A percentile compares a stretch with the other conserved stretches of the same genome.
These are phyloP conservation scores for Trachelus iudaicus DNA, from an alignment of 2,888 invertebrate genomes.

Conservation along the genomic window DNA sequence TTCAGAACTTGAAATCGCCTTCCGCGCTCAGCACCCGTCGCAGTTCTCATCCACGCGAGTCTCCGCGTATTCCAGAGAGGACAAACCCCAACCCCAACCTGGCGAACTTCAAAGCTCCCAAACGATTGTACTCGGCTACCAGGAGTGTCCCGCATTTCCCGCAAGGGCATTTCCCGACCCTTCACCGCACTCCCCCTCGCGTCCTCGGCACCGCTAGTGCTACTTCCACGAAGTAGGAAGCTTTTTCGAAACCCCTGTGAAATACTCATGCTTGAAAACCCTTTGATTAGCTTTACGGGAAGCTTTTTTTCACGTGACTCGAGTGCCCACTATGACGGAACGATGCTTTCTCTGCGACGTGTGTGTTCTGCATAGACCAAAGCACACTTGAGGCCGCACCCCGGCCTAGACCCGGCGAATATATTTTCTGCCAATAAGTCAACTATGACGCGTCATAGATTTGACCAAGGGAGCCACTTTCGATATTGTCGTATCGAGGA, in stretches of 20 bases:
- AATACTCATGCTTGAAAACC: slow-evolving; percentile 24
- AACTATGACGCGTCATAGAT: neutral
- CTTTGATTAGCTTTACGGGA: slow-evolving; percentile 51
- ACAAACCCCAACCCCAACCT: slow-evolving; percentile 18
- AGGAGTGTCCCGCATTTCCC: slow-evolving; percentile 33
- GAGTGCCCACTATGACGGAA: neutral
- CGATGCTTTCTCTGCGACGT: neutral
- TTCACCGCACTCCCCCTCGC: neutral
- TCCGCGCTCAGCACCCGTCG: too few species aligned
- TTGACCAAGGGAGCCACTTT: neutral
- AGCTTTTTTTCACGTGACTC: neutral
- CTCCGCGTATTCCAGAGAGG: neutral
- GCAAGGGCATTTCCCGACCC: slow-evolving; percentile 37
- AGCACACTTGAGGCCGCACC: neutral
- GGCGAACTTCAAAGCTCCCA: slow-evolving; percentile 56
- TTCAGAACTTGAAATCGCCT: neutral
- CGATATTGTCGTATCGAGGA: neutral
- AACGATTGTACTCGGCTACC: slow-evolving; percentile 55
- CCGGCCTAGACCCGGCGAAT: neutral
- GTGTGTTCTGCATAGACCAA: neutral
- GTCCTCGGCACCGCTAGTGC: slow-evolving; percentile 17
- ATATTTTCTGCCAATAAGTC: neutral
- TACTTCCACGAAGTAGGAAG: neutral
- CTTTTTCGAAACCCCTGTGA: neutral
- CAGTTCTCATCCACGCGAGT: too few species aligned